phyloP scores from a whole-genome alignment of 2,888 invertebrate species.

The Acanthoscelides obtectus region DNA sequence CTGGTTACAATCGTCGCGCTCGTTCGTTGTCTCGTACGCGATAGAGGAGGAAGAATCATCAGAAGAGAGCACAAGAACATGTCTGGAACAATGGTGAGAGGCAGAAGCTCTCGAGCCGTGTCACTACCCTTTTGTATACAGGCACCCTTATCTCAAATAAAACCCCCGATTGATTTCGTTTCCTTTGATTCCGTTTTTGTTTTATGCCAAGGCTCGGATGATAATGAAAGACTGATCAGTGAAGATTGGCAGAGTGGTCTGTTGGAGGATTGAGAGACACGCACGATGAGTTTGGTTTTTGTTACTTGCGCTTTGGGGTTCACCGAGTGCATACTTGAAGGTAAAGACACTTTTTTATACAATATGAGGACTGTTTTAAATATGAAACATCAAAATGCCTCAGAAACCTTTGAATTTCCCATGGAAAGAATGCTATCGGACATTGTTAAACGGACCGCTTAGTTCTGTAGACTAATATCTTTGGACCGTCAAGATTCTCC shows the following conservation, averaged over 20 bases:
- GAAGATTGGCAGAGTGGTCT: background rate
- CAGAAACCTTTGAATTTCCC: too few species aligned
- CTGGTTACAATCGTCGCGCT: conserved; percentile 35
- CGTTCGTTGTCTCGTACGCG: conserved; percentile 26
- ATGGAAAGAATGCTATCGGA: too few species aligned
- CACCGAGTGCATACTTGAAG: too few species aligned
- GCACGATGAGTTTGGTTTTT: background rate
- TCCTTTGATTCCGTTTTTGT: conserved; percentile 19
- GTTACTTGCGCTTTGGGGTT: too few species aligned
- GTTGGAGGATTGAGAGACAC: background rate
- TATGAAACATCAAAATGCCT: too few species aligned
- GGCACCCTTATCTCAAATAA: conserved; percentile 35
- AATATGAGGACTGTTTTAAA: too few species aligned
- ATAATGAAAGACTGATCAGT: background rate
- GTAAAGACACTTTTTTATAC: too few species aligned
- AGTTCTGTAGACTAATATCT: too few species aligned
- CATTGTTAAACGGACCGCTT: too few species aligned
- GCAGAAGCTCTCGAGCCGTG: conserved; percentile 29
- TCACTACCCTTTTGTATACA: conserved; percentile 29
- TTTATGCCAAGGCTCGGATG: background rate
- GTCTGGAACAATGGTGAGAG: conserved; percentile 41
- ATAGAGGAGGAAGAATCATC: conserved; percentile 26
- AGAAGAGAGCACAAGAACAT: conserved; percentile 40
- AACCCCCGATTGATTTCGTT: conserved; percentile 20
- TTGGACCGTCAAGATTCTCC: too few species aligned